Conservation (phyloP, 1,140 invertebrate genomes). For the Sycophaga agraensis region DNA sequence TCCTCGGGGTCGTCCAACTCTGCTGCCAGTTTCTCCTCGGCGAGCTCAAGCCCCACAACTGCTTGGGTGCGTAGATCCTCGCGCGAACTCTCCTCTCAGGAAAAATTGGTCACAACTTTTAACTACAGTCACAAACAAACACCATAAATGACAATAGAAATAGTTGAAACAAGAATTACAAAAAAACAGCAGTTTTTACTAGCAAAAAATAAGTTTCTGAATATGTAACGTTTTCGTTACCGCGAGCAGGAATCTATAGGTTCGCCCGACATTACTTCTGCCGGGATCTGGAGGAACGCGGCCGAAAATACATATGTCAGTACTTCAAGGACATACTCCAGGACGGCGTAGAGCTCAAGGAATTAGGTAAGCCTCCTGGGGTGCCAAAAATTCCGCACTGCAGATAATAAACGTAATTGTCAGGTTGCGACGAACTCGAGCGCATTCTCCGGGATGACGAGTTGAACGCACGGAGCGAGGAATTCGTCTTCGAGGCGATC, state of each 20-base stretch:
- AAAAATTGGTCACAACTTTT: too few relatives aligned
- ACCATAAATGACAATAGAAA: too few relatives aligned
- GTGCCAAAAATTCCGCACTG: too few relatives aligned
- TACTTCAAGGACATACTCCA: constrained; percentile 70
- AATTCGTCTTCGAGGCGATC: constrained; percentile 68
- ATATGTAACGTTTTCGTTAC: too few relatives aligned
- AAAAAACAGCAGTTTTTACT: too few relatives aligned
- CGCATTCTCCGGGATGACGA: constrained; percentile 75
- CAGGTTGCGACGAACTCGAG: constrained; percentile 65
- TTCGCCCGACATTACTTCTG: constrained; percentile 74
- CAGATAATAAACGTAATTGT: not conserved
- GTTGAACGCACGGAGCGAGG: constrained; percentile 71
- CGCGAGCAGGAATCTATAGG: constrained; percentile 62
- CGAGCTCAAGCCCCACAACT: constrained; percentile 71
- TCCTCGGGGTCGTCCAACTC: constrained; percentile 73
- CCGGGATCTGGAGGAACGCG: constrained; percentile 68
- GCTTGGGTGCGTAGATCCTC: constrained; percentile 69
- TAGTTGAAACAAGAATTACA: too few relatives aligned
- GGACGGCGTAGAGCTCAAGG: constrained; percentile 71
- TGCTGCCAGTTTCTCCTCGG: constrained; percentile 74
- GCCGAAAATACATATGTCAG: constrained; percentile 69
- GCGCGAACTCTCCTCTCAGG: too few relatives aligned
- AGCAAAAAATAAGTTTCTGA: too few relatives aligned
- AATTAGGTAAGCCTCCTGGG: constrained; percentile 59
- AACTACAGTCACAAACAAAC: too few relatives aligned